These are phyloP conservation scores for Mallotus villosus DNA, from an alignment of 2,797 vertebrate genomes.

Conservation along the genomic window DNA sequence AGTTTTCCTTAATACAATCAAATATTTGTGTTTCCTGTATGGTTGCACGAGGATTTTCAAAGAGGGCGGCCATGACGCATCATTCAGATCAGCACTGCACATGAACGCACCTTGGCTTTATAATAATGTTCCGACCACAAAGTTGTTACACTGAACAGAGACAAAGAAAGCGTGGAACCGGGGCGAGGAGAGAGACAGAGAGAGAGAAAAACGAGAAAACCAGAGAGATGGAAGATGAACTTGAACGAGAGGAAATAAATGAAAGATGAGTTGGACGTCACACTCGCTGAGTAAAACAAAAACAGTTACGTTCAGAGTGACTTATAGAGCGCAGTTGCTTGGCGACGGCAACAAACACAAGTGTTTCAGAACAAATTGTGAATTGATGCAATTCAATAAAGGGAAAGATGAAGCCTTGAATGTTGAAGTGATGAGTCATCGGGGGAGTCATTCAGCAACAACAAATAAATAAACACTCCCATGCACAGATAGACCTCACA, in stretches of 20 bases:
- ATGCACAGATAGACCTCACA: too few species aligned
- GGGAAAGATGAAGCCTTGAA: slow-evolving; percentile 42
- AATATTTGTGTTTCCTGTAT: too few species aligned
- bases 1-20: too few species aligned
- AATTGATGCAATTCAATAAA: slow-evolving; percentile 56
- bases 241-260: slow-evolving; percentile 19
- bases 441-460: neutral
- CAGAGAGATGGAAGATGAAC: neutral
- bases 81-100: too few species aligned
- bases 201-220: neutral
- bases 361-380: slow-evolving; percentile 53
- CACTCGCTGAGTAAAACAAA: slow-evolving; percentile 17
- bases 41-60: too few species aligned
- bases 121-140: too few species aligned
- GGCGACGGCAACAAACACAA: slow-evolving; percentile 57
- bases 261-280: slow-evolving; percentile 54
- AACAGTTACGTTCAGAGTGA: slow-evolving; percentile 50
- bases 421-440: slow-evolving; percentile 41
- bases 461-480: too few species aligned
- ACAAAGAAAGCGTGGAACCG: too few species aligned
- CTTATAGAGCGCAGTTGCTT: slow-evolving; percentile 52
- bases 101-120: too few species aligned
- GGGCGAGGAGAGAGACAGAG: too few species aligned
- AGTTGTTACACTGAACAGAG: too few species aligned
- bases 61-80: too few species aligned